Evolutionary conservation across 2,113 vertebrate genomes (phyloP).

Genomic region (Hippocampus comes): DNA sequence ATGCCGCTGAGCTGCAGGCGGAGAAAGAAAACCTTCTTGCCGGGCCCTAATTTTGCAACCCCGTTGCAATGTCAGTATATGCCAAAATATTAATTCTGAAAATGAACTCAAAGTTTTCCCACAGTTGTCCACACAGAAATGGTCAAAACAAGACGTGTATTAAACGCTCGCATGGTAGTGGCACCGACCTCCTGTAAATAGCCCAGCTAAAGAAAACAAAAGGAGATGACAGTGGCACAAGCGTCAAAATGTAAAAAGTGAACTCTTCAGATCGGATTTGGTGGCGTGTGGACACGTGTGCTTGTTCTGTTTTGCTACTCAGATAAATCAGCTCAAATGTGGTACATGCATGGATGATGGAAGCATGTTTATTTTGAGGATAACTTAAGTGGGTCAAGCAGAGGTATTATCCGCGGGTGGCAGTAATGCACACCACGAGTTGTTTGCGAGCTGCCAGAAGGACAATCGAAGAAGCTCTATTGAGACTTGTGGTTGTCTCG

Average conservation of each 20-base stretch:
- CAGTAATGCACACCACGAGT: slow-evolving; percentile 1
- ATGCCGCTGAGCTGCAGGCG: too few species aligned
- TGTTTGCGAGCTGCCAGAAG: background rate
- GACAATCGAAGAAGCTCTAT: background rate
- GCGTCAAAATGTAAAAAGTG: background rate
- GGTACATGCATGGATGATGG: background rate
- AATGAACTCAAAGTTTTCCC: too few species aligned
- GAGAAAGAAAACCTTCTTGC: too few species aligned
- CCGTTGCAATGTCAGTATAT: too few species aligned
- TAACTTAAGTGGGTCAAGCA: background rate
- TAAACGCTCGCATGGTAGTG: too few species aligned
- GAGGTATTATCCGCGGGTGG: background rate
- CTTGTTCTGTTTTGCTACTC: background rate
- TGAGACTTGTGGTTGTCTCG: slow-evolving; percentile 34
- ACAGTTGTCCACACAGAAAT: too few species aligned
- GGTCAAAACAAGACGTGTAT: too few species aligned
- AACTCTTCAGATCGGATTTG: background rate
- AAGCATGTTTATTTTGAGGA: background rate
- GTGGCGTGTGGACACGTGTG: background rate
- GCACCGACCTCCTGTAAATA: too few species aligned
- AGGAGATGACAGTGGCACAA: background rate
- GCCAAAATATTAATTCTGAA: too few species aligned
- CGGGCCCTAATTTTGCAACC: too few species aligned
- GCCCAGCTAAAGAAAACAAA: background rate
- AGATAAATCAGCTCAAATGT: background rate